These are phyloP conservation scores for Adelognathus sp. DNA, from an alignment of 2,888 invertebrate genomes.

Conservation along the genomic window DNA sequence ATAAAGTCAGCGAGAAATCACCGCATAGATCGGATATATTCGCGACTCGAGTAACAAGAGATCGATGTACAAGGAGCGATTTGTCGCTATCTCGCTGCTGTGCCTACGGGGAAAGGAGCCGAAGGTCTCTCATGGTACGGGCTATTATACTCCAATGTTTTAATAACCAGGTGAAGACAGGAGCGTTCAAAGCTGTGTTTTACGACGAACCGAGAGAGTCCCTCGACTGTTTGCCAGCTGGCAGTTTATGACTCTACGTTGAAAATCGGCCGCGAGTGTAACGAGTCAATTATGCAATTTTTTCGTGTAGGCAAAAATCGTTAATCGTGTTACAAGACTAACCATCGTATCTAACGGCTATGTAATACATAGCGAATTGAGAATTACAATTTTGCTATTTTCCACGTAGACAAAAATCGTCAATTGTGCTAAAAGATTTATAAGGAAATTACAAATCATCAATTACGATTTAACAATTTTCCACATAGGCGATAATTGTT, in stretches of 20 bases:
- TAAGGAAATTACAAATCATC: no score
- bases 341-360: not conserved
- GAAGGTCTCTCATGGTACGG: slow-evolving; percentile 26
- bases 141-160: slow-evolving; percentile 22
- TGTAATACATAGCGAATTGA: no score
- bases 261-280: not conserved
- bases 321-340: not conserved
- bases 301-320: not conserved
- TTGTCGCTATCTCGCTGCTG: slow-evolving; percentile 15
- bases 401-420: not conserved
- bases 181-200: slow-evolving; percentile 11
- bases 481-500: not conserved
- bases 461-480: not conserved
- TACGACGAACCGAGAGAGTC: slow-evolving; percentile 5
- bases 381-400: not conserved
- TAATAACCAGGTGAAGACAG: slow-evolving; percentile 37
- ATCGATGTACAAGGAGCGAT: slow-evolving; percentile 16
- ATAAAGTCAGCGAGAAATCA: slow-evolving; percentile 29
- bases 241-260: not conserved
- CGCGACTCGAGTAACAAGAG: slow-evolving; percentile 1
- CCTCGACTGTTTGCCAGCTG: not conserved
- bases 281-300: not conserved
- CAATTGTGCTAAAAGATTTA: not conserved
- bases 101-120: slow-evolving; percentile 36
- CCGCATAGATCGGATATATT: slow-evolving; percentile 25